Evolutionary conservation across 1,140 invertebrate genomes (phyloP).

Genomic region (Pentalonia nigronervosa): DNA sequence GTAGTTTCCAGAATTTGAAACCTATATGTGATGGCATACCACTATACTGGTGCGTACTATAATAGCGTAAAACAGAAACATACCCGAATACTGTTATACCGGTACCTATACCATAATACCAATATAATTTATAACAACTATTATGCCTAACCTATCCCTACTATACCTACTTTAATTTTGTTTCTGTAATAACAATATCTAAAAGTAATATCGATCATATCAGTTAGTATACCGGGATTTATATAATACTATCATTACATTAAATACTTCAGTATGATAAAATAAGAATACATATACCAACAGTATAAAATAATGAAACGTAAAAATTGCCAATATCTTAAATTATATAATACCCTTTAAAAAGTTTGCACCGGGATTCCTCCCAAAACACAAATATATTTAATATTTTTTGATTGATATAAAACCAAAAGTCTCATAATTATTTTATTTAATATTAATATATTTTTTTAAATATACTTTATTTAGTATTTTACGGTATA

Average conservation of each 20-base stretch:
- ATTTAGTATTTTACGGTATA: neutral
- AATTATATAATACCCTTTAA: no score
- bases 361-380: no score
- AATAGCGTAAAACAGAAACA: neutral
- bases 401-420: neutral
- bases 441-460: neutral
- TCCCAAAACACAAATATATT: neutral
- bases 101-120: neutral
- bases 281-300: no score
- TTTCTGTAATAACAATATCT: neutral
- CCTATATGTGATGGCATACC: neutral
- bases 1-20: neutral
- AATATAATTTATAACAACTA: neutral
- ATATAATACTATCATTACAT: neutral
- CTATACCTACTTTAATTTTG: no score
- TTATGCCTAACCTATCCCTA: neutral
- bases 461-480: neutral
- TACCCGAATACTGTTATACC: neutral
- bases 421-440: neutral
- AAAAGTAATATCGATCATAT: neutral
- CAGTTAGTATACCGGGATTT: neutral
- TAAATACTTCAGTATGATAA: neutral
- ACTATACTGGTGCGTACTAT: neutral
- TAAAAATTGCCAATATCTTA: no score
- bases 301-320: no score